Evolutionary conservation across 2,888 invertebrate genomes (phyloP).

Genomic region (Heliconius charithonia): DNA sequence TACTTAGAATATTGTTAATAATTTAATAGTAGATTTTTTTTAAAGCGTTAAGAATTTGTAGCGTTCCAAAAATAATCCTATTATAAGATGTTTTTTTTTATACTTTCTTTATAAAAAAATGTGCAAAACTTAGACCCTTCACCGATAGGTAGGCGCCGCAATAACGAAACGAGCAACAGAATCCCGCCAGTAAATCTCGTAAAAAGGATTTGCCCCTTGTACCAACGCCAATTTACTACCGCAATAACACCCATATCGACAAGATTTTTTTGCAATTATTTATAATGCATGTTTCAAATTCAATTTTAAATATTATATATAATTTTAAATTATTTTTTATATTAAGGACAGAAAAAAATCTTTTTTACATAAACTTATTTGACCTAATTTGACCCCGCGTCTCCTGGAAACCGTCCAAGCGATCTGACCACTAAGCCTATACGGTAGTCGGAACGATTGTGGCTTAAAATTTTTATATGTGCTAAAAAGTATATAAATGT

Average conservation of each 20-base stretch:
- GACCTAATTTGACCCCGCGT: no score
- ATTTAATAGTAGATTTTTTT: no score
- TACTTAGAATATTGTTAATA: background rate
- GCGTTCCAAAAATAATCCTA: background rate
- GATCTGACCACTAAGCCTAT: background rate
- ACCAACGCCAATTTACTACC: constrained; percentile 75
- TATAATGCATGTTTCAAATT: constrained; percentile 37
- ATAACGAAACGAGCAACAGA: constrained; percentile 62
- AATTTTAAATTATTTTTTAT: no score
- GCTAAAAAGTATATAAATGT: no score
- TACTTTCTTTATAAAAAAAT: background rate
- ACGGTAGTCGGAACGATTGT: background rate
- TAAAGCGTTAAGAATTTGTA: no score
- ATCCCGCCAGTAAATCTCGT: constrained; percentile 79
- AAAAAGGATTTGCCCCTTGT: constrained; percentile 78
- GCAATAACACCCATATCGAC: constrained; percentile 53
- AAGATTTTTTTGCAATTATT: constrained; percentile 39
- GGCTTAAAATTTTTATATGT: no score
- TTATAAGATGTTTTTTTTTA: background rate
- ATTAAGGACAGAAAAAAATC: no score
- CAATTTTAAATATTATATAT: background rate
- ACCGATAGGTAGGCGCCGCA: constrained; percentile 60
- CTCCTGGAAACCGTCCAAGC: background rate
- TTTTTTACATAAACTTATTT: no score
- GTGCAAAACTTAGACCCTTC: constrained; percentile 38